Percentiles rank a stretch among this genome's conserved stretches.
Conservation (phyloP, 2,113 vertebrate species). For the Mormyrus iriodes region DNA sequence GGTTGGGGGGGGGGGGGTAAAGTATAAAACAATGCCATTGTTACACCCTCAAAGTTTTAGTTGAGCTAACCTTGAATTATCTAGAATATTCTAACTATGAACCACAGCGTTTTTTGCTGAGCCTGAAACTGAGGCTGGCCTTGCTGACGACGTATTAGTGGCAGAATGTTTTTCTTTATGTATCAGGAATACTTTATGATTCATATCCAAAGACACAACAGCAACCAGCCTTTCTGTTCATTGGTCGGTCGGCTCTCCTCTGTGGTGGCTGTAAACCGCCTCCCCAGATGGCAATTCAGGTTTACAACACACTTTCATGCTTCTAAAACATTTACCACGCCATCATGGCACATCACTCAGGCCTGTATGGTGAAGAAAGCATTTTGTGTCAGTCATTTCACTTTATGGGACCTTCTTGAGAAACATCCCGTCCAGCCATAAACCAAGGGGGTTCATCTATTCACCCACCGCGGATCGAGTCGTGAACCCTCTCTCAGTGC, state of each 20-base stretch:
- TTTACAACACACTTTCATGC: constrained; percentile 40
- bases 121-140: constrained; percentile 14
- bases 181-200: not conserved
- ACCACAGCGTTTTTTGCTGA: not conserved
- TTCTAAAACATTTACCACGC: constrained; percentile 57
- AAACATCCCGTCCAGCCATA: constrained; percentile 40
- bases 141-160: constrained; percentile 7
- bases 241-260: not conserved
- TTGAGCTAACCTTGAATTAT: constrained; percentile 4
- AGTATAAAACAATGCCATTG: not conserved
- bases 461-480: constrained; percentile 39
- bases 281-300: not conserved
- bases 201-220: constrained; percentile 25
- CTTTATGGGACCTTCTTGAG: constrained; percentile 42
- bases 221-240: not conserved
- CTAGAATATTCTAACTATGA: constrained; percentile 8
- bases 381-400: constrained; percentile 42
- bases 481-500: constrained; percentile 30
- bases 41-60: not conserved
- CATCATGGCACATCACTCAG: constrained; percentile 44
- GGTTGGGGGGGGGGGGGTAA: not conserved
- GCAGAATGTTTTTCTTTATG: not conserved
- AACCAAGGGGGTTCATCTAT: constrained; percentile 41
- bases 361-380: constrained; percentile 33
- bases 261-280: not conserved